These are phyloP conservation scores for Chloroceryle inda DNA, from an alignment of 2,797 vertebrate species.

Conservation along the genomic window DNA sequence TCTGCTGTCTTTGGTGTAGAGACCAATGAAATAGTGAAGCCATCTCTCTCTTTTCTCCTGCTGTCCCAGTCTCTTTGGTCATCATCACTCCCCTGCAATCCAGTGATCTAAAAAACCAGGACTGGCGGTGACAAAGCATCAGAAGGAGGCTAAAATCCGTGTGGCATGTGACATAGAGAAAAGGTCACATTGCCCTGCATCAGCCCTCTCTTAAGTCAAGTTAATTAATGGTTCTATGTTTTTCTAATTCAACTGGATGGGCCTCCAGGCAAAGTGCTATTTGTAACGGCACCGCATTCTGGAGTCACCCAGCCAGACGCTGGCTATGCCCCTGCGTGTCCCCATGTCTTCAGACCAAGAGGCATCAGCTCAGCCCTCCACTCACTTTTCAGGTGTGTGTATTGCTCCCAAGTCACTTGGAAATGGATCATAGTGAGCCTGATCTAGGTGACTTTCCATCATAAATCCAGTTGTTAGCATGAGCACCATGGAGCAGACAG, in stretches of 20 bases:
- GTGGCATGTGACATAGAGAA: constrained; percentile 81
- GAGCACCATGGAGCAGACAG: neutral
- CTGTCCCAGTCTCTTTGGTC: neutral
- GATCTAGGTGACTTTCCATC: neutral
- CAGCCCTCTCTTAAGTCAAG: constrained; percentile 75
- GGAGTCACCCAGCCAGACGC: constrained; percentile 6
- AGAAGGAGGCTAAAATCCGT: constrained; percentile 66
- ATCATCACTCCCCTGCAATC: neutral
- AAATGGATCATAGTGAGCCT: neutral
- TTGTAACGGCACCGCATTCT: constrained; percentile 16
- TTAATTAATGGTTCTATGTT: constrained; percentile 77
- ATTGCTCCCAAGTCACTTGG: neutral
- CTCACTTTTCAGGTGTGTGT: neutral
- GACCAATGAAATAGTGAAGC: neutral
- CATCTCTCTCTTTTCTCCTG: neutral
- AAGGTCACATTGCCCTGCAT: constrained; percentile 79
- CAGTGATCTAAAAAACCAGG: constrained; percentile 51
- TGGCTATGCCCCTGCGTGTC: neutral
- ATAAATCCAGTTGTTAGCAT: rapidly evolving
- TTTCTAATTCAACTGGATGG: constrained; percentile 78
- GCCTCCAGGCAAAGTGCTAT: constrained; percentile 71
- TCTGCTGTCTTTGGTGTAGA: neutral
- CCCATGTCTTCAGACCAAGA: neutral
- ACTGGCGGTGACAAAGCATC: constrained; percentile 64
- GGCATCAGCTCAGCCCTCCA: neutral